A percentile compares a stretch with the other conserved stretches of the same genome.
Evolutionary conservation across 2,113 vertebrate genomes (phyloP).

Genomic region (Sinocyclocheilus anophthalmus): DNA sequence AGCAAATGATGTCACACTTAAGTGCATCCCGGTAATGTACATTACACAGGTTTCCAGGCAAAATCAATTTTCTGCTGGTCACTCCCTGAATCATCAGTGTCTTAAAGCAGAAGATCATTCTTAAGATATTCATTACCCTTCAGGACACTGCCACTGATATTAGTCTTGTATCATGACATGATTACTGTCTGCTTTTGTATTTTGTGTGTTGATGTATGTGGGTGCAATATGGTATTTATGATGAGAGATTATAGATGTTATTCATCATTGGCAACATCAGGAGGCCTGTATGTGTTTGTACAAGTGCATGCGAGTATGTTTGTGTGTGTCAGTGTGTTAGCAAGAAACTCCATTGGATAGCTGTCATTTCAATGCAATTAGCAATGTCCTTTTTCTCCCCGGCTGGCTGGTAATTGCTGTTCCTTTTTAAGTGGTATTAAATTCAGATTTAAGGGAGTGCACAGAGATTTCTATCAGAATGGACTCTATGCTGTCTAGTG

Average conservation of each 20-base stretch:
- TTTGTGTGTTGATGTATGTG: constrained; percentile 41
- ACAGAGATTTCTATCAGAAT: constrained; percentile 2
- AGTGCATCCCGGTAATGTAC: constrained; percentile 9
- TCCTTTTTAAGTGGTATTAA: constrained; percentile 25
- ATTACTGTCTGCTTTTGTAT: constrained; percentile 45
- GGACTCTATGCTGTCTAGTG: not conserved
- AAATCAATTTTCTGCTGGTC: not conserved
- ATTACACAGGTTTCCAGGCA: constrained; percentile 6
- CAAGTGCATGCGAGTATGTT: constrained; percentile 32
- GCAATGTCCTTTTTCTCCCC: not conserved
- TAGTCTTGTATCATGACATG: constrained; percentile 32
- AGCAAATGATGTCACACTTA: not conserved
- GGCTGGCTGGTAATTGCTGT: constrained; percentile 18
- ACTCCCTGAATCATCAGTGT: constrained; percentile 5
- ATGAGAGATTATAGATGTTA: constrained; percentile 39
- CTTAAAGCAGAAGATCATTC: not conserved
- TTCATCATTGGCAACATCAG: constrained; percentile 41
- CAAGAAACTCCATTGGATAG: constrained; percentile 39
- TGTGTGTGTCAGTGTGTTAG: constrained; percentile 49
- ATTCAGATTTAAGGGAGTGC: constrained; percentile 6
- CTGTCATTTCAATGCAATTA: constrained; percentile 15
- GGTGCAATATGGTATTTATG: constrained; percentile 34
- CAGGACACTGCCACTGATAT: constrained; percentile 42
- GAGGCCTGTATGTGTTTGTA: constrained; percentile 34
- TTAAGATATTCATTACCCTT: constrained; percentile 26